phyloP scores from a whole-genome alignment of 2,888 invertebrate species.

The Quadroppia sp. region DNA sequence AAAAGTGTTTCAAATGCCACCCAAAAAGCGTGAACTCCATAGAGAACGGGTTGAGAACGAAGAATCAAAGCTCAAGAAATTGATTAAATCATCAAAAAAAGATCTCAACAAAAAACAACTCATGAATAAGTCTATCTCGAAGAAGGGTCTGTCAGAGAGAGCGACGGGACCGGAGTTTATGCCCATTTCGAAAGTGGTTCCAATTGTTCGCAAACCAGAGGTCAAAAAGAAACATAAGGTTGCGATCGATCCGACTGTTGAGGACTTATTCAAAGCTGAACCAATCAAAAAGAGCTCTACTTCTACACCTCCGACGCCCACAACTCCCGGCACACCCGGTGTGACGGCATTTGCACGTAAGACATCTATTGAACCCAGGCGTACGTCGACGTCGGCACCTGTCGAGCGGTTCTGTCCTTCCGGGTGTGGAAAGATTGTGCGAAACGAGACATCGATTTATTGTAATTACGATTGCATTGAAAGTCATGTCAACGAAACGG shows the following conservation, averaged over 20 bases:
- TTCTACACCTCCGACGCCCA: constrained; percentile 18
- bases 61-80: constrained; percentile 39
- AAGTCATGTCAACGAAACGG: constrained; percentile 69
- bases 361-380: background rate
- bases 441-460: constrained; percentile 59
- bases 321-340: constrained; percentile 4
- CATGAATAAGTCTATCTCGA: background rate
- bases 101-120: constrained; percentile 38
- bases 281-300: background rate
- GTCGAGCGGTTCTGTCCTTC: constrained; percentile 4
- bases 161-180: background rate
- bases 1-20: constrained; percentile 5
- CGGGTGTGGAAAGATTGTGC: constrained; percentile 35
- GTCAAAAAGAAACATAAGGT: constrained; percentile 39
- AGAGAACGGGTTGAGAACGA: constrained; percentile 3
- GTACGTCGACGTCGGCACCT: background rate
- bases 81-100: constrained; percentile 42
- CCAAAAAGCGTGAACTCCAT: constrained; percentile 27
- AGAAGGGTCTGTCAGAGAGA: background rate
- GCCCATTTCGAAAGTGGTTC: constrained; percentile 40
- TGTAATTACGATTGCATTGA: constrained; percentile 83
- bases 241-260: constrained; percentile 35
- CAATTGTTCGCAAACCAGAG: constrained; percentile 28
- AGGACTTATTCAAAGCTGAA: constrained; percentile 44
- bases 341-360: background rate